Base-by-base conservation (phyloP, 2,888 invertebrate species). In the Philhelius pedissequus region DNA sequence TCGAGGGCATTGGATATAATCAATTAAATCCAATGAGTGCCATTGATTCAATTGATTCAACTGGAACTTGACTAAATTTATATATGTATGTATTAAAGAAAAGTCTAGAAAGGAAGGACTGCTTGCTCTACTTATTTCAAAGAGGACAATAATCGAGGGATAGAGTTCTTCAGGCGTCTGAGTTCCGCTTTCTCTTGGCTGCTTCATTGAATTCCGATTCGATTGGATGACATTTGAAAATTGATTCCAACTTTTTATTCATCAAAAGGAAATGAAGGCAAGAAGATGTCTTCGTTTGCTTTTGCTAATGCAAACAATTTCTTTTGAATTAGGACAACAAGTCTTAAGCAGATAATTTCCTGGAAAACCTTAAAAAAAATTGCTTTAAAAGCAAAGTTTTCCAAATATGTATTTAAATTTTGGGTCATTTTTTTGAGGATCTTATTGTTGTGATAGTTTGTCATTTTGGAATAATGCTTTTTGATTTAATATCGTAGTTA, bases 11-110 rank as follows among this genome's bases (percentile, higher is more conserved):
- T 75, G 70, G 20, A 35, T 56, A 30, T 75, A 83, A 79, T 83
- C 78, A 83, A 83, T 78, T 83, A 74, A 64, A 70, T 83, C 74
- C 56, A 52, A 70, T 58, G 69, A 83, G 79, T 50, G 69, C 58
- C 69, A 83, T 83, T 79, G 83, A 74, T 73, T 62, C 9, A 52
- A 40, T 40, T 64, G 74, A 43, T 76, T 76, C 71, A 64, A 52
- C 68, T 76, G 66, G 43, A 56, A 70, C 68, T 83, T 74, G 40
- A 74, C 64, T 62, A 70, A 78, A 70, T 74, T 64, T 50, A 77
- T 77, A 50, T 77, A 54, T 18, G 1, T 18, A 15, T n/a, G n/a
- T n/a, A 43, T 27, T 5, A 56, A 68, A 45, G 30, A 70, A 56
- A 35, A 32, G n/a, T 18, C 18, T 13, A 13, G 3, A 8, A n/a